Base-by-base conservation (phyloP, 2,888 invertebrate species). In the Cataglyphis altisquamis region DNA sequence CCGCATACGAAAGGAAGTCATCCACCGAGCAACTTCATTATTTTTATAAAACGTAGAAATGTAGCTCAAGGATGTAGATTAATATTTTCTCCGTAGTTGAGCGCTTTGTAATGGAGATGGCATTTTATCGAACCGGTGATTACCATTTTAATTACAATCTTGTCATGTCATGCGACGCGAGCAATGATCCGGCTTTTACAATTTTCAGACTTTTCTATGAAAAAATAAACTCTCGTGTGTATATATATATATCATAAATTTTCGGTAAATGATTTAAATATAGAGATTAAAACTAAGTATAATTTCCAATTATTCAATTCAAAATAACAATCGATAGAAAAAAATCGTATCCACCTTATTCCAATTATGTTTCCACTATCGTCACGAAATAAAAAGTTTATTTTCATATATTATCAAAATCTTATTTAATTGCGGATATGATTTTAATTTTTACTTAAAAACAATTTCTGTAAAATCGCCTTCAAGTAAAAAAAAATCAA, bases 1-100 rank as follows among this genome's bases (percentile, higher is more conserved):
- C 84, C 78, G 62, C 77, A 80, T 82, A 73, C 84, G 84, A 84
- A 87, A 88, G 78, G 60, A 80, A 80, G 60, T 60, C 45, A 60
- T 80, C 25, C 68, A 36, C 41, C 55, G 68, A 77, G 77, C 78
- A 48, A 72, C 72, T 62, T 62, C 60, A 80, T 80, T 80, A 80
- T 78, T 80, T 80, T 80, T 80, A 80, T 80, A 72, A 78, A 80
- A 72, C 60, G 45, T 62, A 80, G 72, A 80, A 80, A 80, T 60
- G 48, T 52, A 52, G 78, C 36, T 72, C 72, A 72, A 78, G 72
- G 60, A 78, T 78, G 60, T 72, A 72, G 60, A 72, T 72, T 80
- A 72, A 72, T 80, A 80, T 80, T 80, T 80, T 80, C 78, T 60
- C 45, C 32, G 78, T 36, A 72, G 78, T 70, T 60, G 78, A 21